Evolutionary conservation across 2,113 vertebrate species (phyloP).

Genomic region (Tamias sibiricus): DNA sequence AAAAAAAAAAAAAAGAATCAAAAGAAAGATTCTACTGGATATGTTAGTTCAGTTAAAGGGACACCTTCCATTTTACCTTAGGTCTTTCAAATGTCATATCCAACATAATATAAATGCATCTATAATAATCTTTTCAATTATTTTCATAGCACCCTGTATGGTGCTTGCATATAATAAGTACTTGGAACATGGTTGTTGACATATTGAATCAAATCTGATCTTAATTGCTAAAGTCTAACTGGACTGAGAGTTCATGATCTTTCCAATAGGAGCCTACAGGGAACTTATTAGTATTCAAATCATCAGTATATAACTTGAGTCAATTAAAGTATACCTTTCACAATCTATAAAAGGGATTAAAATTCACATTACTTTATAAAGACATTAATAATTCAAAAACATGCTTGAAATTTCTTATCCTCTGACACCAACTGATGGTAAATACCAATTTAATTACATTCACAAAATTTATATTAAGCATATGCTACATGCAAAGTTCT

Average conservation of each 20-base stretch:
- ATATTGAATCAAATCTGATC: conserved; percentile 56
- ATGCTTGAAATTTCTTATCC: conserved; percentile 44
- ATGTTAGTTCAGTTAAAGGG: not conserved
- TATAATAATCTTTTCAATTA: conserved; percentile 31
- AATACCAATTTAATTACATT: conserved; percentile 42
- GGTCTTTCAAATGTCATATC: not conserved
- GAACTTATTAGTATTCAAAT: conserved; percentile 42
- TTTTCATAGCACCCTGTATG: not conserved
- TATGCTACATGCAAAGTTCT: not conserved
- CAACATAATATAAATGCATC: not conserved
- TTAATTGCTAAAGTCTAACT: conserved; percentile 17
- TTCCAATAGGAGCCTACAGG: conserved; percentile 19
- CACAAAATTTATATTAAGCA: not conserved
- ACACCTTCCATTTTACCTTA: not conserved
- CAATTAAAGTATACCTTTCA: conserved; percentile 66
- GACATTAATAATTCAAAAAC: conserved; percentile 61
- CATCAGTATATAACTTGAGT: conserved; percentile 36
- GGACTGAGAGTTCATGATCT: not conserved
- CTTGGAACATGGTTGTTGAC: conserved; percentile 21
- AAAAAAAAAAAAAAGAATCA: no score
- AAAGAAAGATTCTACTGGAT: not conserved
- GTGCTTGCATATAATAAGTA: not conserved
- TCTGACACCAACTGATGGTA: conserved; percentile 19
- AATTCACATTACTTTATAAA: conserved; percentile 54
- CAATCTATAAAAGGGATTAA: conserved; percentile 63